Evolutionary conservation across 2,888 invertebrate species (phyloP).

Genomic region (Steinernema hermaphroditum): DNA sequence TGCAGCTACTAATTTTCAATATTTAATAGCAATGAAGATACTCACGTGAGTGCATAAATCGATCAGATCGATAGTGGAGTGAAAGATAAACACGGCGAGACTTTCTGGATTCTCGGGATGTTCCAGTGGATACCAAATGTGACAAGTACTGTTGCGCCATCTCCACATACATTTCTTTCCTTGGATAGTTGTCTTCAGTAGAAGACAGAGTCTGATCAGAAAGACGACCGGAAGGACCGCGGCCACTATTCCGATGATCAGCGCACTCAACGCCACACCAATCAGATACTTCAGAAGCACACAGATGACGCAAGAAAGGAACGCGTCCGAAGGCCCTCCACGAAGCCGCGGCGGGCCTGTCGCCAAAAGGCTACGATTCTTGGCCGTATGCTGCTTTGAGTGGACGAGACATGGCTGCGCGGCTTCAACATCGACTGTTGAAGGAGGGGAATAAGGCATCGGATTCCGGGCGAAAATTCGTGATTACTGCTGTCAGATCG

Average conservation of each 20-base stretch:
- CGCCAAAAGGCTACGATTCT: background rate
- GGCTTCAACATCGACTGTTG: background rate
- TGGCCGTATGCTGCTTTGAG: background rate
- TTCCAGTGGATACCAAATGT: slow-evolving; percentile 4
- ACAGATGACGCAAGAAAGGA: background rate
- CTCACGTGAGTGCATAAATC: slow-evolving; percentile 3
- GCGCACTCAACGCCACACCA: background rate
- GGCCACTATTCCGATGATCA: background rate
- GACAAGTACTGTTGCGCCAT: background rate
- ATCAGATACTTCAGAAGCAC: background rate
- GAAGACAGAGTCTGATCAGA: background rate
- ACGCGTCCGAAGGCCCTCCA: background rate
- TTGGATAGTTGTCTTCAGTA: background rate
- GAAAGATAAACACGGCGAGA: background rate
- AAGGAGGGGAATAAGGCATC: background rate
- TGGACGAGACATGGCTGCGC: background rate
- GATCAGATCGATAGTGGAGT: background rate
- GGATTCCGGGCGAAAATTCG: too few species aligned
- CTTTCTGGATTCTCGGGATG: background rate
- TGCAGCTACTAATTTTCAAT: too few species aligned
- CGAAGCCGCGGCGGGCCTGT: background rate
- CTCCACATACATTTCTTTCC: background rate
- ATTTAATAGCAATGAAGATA: too few species aligned
- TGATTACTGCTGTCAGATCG: background rate
- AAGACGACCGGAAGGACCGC: background rate